Evolutionary conservation across 2,113 vertebrate genomes (phyloP), one percentile per base, ranked within the genome.

Genomic region (Myrmophylax atrothorax): DNA sequence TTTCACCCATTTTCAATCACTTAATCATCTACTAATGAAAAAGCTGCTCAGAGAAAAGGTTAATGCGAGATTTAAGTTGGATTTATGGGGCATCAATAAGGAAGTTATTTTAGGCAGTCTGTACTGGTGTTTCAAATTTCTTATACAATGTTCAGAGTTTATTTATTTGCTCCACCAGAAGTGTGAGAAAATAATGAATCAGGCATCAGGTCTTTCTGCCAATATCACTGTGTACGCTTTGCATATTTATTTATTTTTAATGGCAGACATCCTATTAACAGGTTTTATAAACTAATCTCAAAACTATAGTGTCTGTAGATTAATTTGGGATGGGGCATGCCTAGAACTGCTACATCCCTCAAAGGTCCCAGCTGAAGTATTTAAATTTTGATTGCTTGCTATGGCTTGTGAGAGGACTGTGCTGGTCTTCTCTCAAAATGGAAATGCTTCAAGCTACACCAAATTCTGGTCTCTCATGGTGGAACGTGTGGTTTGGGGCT

Each of bases 111-210:
- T 69, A 78, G 59, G 70, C 38, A 68, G 52, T 37, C 75, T 93
- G 42, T 10, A 77, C 20, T 22, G 1, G 1, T 72, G 70, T 35
- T 79, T 18, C 53, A 40, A 68, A 47, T 77, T 83, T 76, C 75
- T 72, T 88, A 80, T 94, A 60, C 50, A 84, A 42, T 26, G 18
- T 69, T 91, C 76, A 74, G 59, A 58, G 37, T 1, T 75, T 42
- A 88, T 90, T 90, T 88, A 92, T 92, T 81, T 89, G 53, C 77
- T 89, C 60, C 47, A 70, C 31, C 25, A 82, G n/a, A 85, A 69
- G 17, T 8, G 1, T 49, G 64, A 84, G 69, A 84, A 85, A 89
- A 76, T 87, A 72, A 90, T 24, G 18, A 89, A 67, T 38, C 46
- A 91, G 47, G 58, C 70, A 90, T 53, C 13, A 87, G 50, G 52